Percentiles rank a stretch among this genome's conserved stretches.
Conservation (phyloP, 2,888 invertebrate genomes). For the Drosophila kambysellisi region DNA sequence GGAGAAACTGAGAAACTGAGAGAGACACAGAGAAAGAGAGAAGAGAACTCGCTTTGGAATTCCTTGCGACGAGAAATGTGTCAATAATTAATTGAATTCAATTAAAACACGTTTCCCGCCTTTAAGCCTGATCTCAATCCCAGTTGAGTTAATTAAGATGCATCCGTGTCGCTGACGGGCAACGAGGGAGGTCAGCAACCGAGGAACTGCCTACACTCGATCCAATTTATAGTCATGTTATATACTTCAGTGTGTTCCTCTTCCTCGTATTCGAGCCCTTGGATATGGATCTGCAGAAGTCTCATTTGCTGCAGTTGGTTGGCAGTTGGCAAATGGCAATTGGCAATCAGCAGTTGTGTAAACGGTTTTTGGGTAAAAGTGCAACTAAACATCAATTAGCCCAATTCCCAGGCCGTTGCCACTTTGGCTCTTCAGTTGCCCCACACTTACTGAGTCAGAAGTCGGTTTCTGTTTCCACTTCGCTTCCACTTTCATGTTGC, state of each 20-base stretch:
- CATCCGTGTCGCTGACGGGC: conserved; percentile 69
- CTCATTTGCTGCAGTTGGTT: conserved; percentile 31
- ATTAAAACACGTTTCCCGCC: conserved; percentile 72
- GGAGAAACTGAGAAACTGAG: conserved; percentile 5
- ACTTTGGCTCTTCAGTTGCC: conserved; percentile 46
- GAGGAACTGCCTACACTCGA: conserved; percentile 25
- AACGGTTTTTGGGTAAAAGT: conserved; percentile 83
- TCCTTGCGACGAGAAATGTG: conserved; percentile 79
- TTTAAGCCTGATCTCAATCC: conserved; percentile 20
- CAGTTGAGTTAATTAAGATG: conserved; percentile 79
- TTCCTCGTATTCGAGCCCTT: conserved; percentile 13
- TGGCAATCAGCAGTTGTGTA: conserved; percentile 61
- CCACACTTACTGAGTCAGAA: conserved; percentile 28
- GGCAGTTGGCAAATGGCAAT: conserved; percentile 14
- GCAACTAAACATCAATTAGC: conserved; percentile 85
- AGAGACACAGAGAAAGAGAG: background rate
- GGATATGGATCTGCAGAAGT: conserved; percentile 52
- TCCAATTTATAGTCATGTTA: conserved; percentile 45
- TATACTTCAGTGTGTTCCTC: conserved; percentile 37
- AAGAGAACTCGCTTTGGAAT: conserved; percentile 58
- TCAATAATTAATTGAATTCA: conserved; percentile 85
- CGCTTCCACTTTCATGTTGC: conserved; percentile 73
- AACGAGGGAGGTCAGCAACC: conserved; percentile 17
- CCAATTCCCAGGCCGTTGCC: conserved; percentile 83
- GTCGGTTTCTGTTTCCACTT: conserved; percentile 61